Evolutionary conservation across 2,113 vertebrate genomes (phyloP).

Genomic region (Pleuronectes platessa): DNA sequence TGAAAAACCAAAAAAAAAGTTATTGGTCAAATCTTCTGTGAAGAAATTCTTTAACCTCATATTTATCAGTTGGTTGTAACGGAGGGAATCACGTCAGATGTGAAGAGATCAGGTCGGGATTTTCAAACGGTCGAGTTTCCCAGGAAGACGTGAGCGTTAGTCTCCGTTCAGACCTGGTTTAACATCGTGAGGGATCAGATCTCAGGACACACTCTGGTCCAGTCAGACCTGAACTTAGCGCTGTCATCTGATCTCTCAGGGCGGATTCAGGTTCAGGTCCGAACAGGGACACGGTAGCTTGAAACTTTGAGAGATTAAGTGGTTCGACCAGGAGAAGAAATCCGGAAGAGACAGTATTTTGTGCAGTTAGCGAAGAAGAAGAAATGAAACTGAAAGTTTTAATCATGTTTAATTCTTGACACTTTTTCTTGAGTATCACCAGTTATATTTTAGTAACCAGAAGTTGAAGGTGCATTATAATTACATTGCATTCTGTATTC

Average conservation of each 20-base stretch:
- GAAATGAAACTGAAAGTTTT: neutral
- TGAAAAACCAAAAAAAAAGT: slow-evolving; percentile 52
- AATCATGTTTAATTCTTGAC: neutral
- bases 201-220: neutral
- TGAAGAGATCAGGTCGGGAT: neutral
- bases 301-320: too few relatives aligned
- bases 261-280: too few relatives aligned
- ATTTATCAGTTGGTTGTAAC: slow-evolving; percentile 18
- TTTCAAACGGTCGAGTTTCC: neutral
- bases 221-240: too few relatives aligned
- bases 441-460: neutral
- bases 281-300: too few relatives aligned
- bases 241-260: too few relatives aligned
- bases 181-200: too few relatives aligned
- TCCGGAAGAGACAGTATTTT: neutral
- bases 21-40: slow-evolving; percentile 46
- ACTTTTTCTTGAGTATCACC: neutral
- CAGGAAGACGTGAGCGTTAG: neutral
- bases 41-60: slow-evolving; percentile 35
- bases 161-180: neutral
- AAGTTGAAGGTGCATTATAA: too few relatives aligned
- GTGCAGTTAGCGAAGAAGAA: neutral
- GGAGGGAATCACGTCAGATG: neutral
- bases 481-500: neutral
- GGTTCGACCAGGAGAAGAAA: neutral